A percentile compares a stretch with the other conserved stretches of the same genome.
Conservation (phyloP, 2,888 invertebrate genomes). For the Drosophila testacea region DNA sequence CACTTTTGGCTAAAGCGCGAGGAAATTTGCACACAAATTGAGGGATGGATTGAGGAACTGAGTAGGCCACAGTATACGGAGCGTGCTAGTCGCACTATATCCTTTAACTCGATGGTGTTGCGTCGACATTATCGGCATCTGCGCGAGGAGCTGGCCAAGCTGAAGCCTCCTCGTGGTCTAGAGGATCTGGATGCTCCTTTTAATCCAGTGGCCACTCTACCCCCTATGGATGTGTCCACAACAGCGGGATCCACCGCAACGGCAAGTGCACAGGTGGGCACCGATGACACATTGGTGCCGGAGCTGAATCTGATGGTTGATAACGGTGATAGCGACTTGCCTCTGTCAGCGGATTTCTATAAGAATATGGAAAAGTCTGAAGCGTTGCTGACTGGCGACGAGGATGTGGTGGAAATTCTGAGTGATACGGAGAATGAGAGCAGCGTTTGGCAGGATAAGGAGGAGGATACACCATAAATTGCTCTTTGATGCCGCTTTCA, state of each 20-base stretch:
- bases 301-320: slow-evolving; percentile 67
- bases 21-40: slow-evolving; percentile 95
- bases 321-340: slow-evolving; percentile 53
- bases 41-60: slow-evolving; percentile 95
- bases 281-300: slow-evolving; percentile 54
- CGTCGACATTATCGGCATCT: slow-evolving; percentile 93
- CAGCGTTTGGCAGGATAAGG: slow-evolving; percentile 72
- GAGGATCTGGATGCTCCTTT: slow-evolving; percentile 89
- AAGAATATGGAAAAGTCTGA: slow-evolving; percentile 58
- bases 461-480: slow-evolving; percentile 63
- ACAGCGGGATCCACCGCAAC: slow-evolving; percentile 40
- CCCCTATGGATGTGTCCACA: slow-evolving; percentile 77
- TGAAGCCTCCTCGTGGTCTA: slow-evolving; percentile 91
- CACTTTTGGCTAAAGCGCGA: slow-evolving; percentile 98
- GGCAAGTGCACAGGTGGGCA: slow-evolving; percentile 52
- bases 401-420: slow-evolving; percentile 65
- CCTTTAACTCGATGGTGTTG: slow-evolving; percentile 90
- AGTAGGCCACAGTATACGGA: slow-evolving; percentile 91
- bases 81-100: slow-evolving; percentile 91
- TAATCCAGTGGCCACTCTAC: slow-evolving; percentile 83
- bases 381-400: slow-evolving; percentile 50
- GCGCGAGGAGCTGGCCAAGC: slow-evolving; percentile 93
- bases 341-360: slow-evolving; percentile 54
- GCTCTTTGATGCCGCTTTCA: slow-evolving; percentile 43
- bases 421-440: slow-evolving; percentile 75